Evolutionary conservation across 2,113 vertebrate species (phyloP).

Genomic region (Rhagologus leucostigma): DNA sequence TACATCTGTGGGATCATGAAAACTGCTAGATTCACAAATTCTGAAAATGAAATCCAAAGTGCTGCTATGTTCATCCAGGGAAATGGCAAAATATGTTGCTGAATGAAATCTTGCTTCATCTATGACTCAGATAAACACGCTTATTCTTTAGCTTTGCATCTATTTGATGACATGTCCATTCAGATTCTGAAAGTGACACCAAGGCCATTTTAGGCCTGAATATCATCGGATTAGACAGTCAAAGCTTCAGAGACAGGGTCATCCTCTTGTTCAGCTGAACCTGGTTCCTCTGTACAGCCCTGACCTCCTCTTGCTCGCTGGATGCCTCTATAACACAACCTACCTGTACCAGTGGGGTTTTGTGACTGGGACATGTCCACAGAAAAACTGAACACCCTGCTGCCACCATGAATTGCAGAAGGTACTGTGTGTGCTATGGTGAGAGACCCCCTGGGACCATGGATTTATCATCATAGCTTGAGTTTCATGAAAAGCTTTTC

Average conservation of each 20-base stretch:
- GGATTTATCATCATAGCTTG: neutral
- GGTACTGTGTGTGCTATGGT: neutral
- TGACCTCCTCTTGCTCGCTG: neutral
- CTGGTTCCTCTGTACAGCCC: neutral
- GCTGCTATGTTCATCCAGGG: neutral
- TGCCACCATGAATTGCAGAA: neutral
- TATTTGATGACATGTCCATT: neutral
- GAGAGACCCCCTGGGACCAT: neutral
- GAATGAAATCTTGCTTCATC: neutral
- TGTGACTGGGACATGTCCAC: accelerated
- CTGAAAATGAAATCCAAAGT: neutral
- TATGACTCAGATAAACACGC: neutral
- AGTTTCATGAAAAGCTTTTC: neutral
- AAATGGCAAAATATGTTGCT: neutral
- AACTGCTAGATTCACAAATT: neutral
- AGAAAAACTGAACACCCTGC: neutral
- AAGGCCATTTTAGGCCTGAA: neutral
- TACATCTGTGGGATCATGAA: neutral
- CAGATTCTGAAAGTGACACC: neutral
- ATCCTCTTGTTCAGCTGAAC: neutral
- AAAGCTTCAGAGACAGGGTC: neutral
- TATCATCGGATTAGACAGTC: neutral
- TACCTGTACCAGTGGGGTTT: neutral
- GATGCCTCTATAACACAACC: neutral
- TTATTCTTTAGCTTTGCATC: neutral